These are phyloP conservation scores for Harmothoe impar DNA, from an alignment of 2,888 invertebrate genomes.

Conservation along the genomic window DNA sequence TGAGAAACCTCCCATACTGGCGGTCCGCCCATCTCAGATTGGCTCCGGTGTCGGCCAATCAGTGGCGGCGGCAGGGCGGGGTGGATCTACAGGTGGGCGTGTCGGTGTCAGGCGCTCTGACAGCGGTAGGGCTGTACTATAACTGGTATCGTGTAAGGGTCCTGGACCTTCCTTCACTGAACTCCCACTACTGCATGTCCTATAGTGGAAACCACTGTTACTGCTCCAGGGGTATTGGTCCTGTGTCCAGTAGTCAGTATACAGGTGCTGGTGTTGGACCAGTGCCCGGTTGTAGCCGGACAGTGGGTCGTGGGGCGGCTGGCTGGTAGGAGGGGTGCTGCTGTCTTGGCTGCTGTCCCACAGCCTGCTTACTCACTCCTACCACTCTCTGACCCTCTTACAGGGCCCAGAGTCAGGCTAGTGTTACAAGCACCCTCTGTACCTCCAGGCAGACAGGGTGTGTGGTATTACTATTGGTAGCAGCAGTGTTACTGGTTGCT, in stretches of 20 bases:
- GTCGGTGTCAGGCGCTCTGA: background rate
- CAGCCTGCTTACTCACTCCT: background rate
- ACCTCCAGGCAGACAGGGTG: background rate
- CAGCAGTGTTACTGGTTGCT: too few species aligned
- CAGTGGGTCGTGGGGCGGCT: too few species aligned
- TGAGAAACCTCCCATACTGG: too few species aligned
- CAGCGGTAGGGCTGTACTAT: background rate
- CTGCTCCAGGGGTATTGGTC: background rate
- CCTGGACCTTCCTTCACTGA: too few species aligned
- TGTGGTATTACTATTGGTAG: background rate
- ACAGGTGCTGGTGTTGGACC: background rate
- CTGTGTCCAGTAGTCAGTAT: background rate
- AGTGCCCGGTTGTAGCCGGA: too few species aligned
- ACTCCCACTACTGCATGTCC: too few species aligned
- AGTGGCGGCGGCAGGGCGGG: background rate
- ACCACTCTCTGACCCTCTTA: background rate
- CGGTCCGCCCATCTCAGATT: background rate
- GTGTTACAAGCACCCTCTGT: background rate
- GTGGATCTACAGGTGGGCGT: constrained; percentile 6
- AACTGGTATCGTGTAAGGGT: too few species aligned
- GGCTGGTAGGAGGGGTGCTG: too few species aligned
- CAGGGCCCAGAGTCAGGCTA: background rate
- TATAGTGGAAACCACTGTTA: background rate
- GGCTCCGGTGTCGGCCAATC: background rate
- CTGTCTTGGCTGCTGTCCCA: too few species aligned